A percentile compares a stretch with the other conserved stretches of the same genome.
phyloP scores from a whole-genome alignment of 2,797 vertebrate genomes.

The Neomorphus geoffroyi region DNA sequence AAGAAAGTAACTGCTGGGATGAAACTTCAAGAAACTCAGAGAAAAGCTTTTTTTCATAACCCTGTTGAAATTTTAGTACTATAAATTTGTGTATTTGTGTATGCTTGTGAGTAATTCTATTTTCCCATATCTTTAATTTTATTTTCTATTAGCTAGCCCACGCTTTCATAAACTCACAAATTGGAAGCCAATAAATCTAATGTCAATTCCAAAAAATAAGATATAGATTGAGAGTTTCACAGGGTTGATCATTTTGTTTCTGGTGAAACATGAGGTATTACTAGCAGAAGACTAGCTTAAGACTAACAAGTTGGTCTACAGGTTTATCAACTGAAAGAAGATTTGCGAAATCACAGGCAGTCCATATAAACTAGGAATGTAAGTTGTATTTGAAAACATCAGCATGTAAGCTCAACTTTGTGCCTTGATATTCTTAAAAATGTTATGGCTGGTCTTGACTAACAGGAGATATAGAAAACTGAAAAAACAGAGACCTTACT shows the following conservation, averaged over 20 bases:
- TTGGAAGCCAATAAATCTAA: neutral
- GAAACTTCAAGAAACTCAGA: neutral
- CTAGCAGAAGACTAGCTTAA: neutral
- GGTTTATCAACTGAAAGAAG: neutral
- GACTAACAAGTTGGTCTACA: neutral
- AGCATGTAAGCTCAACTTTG: neutral
- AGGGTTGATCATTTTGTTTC: neutral
- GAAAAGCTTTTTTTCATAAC: neutral
- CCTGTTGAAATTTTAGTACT: neutral
- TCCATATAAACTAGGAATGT: neutral
- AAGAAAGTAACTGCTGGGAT: neutral
- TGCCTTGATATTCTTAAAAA: neutral
- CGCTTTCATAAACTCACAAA: neutral
- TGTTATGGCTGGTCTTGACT: neutral
- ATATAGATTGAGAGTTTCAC: neutral
- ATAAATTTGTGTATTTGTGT: neutral
- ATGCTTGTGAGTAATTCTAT: neutral
- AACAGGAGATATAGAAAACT: neutral
- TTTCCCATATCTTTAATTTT: neutral
- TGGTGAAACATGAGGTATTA: neutral
- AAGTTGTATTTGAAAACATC: neutral
- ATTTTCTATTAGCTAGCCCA: neutral
- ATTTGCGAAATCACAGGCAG: neutral
- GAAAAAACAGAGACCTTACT: neutral
- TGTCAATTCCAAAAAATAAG: neutral